phyloP scores from a whole-genome alignment of 1,140 invertebrate species.

The Nasonia longicornis region DNA sequence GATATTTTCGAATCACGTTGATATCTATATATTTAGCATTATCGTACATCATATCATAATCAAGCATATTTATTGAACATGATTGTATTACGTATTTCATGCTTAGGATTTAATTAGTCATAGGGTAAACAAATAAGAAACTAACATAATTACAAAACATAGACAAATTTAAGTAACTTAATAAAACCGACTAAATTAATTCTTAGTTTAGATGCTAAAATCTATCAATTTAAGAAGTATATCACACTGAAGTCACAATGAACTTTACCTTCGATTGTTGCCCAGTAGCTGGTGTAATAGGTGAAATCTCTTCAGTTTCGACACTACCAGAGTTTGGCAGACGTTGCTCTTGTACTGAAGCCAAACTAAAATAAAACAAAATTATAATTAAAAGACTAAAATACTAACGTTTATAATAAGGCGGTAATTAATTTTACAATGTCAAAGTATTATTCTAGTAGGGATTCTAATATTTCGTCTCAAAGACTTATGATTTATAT shows the following conservation, averaged over 20 bases:
- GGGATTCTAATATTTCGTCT: too few relatives aligned
- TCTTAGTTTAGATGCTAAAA: not conserved
- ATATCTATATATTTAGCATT: conserved; percentile 31
- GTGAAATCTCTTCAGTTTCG: conserved; percentile 74
- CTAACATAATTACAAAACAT: not conserved
- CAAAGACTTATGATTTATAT: too few relatives aligned
- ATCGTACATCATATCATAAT: not conserved
- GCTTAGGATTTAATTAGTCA: not conserved
- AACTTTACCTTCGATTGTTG: conserved; percentile 76
- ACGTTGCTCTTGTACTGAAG: conserved; percentile 94
- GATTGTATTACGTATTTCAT: conserved; percentile 1
- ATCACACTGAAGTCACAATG: conserved; percentile 21
- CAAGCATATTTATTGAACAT: conserved; percentile 3
- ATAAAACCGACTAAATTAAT: not conserved
- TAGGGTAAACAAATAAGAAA: not conserved
- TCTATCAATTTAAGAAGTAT: not conserved
- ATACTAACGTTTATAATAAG: not conserved
- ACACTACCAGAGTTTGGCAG: conserved; percentile 75
- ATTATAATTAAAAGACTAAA: not conserved
- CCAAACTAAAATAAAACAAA: conserved; percentile 79
- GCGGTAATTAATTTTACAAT: not conserved
- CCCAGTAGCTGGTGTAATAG: conserved; percentile 75
- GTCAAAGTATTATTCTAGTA: too few relatives aligned
- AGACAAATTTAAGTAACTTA: not conserved
- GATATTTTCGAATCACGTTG: conserved; percentile 2